Evolutionary conservation across 2,888 invertebrate species (phyloP).

Genomic region (Papilio elwesi): DNA sequence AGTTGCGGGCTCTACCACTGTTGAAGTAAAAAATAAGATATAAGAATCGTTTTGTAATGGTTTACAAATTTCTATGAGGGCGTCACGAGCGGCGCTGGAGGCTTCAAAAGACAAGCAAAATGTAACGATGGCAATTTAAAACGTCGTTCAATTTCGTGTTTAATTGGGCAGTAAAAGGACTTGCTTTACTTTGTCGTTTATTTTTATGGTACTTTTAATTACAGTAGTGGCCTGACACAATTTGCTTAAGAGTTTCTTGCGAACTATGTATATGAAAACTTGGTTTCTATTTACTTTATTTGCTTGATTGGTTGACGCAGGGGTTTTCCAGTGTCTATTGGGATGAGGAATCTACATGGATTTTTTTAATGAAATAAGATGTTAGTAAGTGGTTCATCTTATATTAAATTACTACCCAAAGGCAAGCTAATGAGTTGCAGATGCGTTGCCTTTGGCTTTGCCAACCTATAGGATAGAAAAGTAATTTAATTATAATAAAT

Average conservation of each 20-base stretch:
- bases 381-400: too few species aligned
- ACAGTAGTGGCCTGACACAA: constrained; percentile 3
- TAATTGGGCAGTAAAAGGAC: constrained; percentile 25
- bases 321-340: too few species aligned
- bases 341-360: too few species aligned
- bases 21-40: constrained; percentile 14
- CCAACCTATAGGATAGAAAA: too few species aligned
- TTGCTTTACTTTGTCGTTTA: constrained; percentile 4
- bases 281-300: neutral
- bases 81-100: neutral
- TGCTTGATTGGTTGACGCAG: too few species aligned
- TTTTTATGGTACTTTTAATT: constrained; percentile 10
- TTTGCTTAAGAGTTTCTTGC: neutral
- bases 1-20: too few species aligned
- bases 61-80: constrained; percentile 6
- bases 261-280: neutral
- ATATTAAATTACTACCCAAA: too few species aligned
- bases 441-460: too few species aligned
- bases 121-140: constrained; percentile 32
- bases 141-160: constrained; percentile 27
- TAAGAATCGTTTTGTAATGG: constrained; percentile 16
- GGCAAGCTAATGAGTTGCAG: too few species aligned
- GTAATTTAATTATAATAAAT: too few species aligned
- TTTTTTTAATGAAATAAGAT: too few species aligned
- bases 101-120: constrained; percentile 20